Base-by-base conservation (phyloP, 2,797 vertebrate genomes). In the Chanos chanos region DNA sequence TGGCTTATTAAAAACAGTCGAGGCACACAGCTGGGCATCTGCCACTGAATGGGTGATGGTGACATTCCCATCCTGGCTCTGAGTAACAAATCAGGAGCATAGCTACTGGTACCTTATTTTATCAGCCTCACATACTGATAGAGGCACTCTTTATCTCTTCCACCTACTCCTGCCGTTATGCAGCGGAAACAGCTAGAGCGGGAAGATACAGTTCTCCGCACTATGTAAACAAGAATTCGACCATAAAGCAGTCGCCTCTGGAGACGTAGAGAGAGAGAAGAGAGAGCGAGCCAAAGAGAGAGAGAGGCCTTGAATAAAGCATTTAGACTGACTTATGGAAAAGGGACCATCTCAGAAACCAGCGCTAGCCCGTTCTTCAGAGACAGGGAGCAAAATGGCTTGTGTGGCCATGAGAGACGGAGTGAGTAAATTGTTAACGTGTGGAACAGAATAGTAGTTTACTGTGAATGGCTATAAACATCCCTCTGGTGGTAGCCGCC, bases 121-220 rank as follows among this genome's bases (percentile, higher is more conserved):
- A 87, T 86, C 85, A 73, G 77, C 56, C 54, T 15, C 55, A 68
- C 65, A 75, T 74, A 70, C 74, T 61, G 82, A 84, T 85, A 86
- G 82, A 73, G 66, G 68, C 57, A 63, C 76, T 78, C 71, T 81
- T 86, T 87, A 87, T 88, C 81, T 79, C 77, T 59, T 74, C 59
- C 64, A 49, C 78, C 75, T 67, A 79, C 74, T 77, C 80, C 57
- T 79, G 70, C 80, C 68, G 76, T 75, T 5, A 4, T 1, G 18
- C 73, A 28, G 15, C 37, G 16, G 45, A 7, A 24, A 21, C 4
- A 19, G 55, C 47, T 39, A 61, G 16, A n/a, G 57, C 9, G 30
- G 31, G 12, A 36, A 47, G 18, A 61, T 58, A 63, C 5, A 18
- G 31, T 22, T n/a, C 22, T 43, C 25, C 10, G 25, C 52, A 33